Percentiles rank a stretch among this genome's conserved stretches.
These are phyloP conservation scores for Hypselothyrea guttata DNA, from an alignment of 2,888 invertebrate species.

Conservation along the genomic window DNA sequence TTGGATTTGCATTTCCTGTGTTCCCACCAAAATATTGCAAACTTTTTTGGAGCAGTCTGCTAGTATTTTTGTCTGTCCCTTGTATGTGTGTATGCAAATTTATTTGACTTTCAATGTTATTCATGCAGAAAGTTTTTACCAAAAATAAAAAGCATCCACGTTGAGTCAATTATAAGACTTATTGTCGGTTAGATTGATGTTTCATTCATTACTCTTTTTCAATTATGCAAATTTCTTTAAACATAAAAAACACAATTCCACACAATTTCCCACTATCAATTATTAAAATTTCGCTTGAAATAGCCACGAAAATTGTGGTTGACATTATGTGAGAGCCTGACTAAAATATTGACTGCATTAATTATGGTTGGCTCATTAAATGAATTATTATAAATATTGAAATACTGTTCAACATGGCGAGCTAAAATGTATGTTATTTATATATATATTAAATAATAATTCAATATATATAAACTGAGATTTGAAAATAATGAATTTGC, in stretches of 20 bases:
- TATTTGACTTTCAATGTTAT: slow-evolving; percentile 38
- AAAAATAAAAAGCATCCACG: slow-evolving; percentile 4
- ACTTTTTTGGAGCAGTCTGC: slow-evolving; percentile 19
- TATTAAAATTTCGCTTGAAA: slow-evolving; percentile 16
- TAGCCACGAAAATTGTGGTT: no score
- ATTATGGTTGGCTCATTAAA: no score
- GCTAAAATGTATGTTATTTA: no score
- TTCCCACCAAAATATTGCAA: slow-evolving; percentile 28
- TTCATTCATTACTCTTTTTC: slow-evolving; percentile 35
- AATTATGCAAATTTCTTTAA: slow-evolving; percentile 59
- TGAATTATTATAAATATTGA: no score
- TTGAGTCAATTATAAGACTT: slow-evolving; percentile 22
- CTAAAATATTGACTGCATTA: no score
- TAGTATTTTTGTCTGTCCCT: slow-evolving; percentile 10
- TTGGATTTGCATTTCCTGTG: slow-evolving; percentile 45
- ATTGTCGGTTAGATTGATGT: slow-evolving; percentile 26
- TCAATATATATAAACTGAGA: no score
- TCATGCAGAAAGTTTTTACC: slow-evolving; percentile 10
- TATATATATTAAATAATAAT: no score
- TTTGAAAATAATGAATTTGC: no score
- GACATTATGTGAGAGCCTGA: no score
- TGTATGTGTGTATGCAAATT: slow-evolving; percentile 15
- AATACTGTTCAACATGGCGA: no score
- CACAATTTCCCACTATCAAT: slow-evolving; percentile 27
- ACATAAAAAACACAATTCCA: slow-evolving; percentile 21